Evolutionary conservation across 2,888 invertebrate genomes (phyloP).

Genomic region (Germaria angustata): DNA sequence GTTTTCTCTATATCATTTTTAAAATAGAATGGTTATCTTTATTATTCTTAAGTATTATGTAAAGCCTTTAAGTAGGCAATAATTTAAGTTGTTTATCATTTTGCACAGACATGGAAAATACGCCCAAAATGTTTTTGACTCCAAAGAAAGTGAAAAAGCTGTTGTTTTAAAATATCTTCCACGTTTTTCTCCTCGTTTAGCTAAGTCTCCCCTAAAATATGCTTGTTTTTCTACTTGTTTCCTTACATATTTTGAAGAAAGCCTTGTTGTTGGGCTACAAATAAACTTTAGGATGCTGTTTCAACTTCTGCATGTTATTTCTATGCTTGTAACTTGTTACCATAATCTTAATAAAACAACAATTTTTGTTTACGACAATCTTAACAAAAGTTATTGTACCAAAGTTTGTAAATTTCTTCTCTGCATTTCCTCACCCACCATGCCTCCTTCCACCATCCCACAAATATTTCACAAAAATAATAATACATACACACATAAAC

Average conservation of each 20-base stretch:
- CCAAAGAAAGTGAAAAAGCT: not conserved
- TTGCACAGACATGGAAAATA: not conserved
- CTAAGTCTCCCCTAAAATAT: constrained; percentile 8
- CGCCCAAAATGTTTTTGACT: not conserved
- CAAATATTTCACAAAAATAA: constrained; percentile 50
- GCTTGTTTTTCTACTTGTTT: not conserved
- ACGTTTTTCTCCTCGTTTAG: not conserved
- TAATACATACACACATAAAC: constrained; percentile 23
- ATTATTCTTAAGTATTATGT: not conserved
- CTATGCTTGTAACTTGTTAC: constrained; percentile 18
- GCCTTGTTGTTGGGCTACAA: constrained; percentile 34
- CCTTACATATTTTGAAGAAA: not conserved
- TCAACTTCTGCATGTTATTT: constrained; percentile 24
- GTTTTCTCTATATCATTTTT: not conserved
- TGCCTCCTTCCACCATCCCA: too few species aligned
- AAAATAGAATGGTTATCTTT: not conserved
- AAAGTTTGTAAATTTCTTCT: constrained; percentile 39
- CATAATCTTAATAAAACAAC: constrained; percentile 61
- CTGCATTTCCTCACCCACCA: not conserved
- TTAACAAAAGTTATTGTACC: constrained; percentile 62
- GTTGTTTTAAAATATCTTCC: not conserved
- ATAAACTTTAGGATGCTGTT: constrained; percentile 41
- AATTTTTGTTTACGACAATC: constrained; percentile 77
- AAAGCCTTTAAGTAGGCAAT: constrained; percentile 32
- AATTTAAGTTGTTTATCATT: constrained; percentile 24